Evolutionary conservation across 1,140 invertebrate species (phyloP).

Genomic region (Cyphomyrmex costatus): DNA sequence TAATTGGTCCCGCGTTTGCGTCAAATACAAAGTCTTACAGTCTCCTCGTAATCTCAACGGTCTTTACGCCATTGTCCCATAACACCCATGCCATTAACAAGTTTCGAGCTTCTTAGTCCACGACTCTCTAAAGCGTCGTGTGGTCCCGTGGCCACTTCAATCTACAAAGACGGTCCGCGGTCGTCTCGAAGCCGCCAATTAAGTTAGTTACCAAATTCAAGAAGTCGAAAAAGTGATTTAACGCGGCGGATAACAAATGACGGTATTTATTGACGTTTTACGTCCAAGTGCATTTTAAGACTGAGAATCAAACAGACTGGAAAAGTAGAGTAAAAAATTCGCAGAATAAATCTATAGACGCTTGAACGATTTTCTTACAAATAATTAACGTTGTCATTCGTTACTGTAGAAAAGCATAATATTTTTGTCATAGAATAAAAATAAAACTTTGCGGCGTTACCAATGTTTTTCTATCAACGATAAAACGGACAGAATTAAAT

Average conservation of each 20-base stretch:
- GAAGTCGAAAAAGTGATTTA: constrained; percentile 67
- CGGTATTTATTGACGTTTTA: neutral
- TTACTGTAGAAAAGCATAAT: neutral
- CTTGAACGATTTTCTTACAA: neutral
- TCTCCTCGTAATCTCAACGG: constrained; percentile 56
- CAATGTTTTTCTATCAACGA: neutral
- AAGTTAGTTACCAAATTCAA: constrained; percentile 74
- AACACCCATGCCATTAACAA: constrained; percentile 74
- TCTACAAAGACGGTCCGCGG: constrained; percentile 67
- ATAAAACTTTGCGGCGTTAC: neutral
- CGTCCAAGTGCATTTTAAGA: neutral
- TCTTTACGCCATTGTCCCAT: constrained; percentile 68
- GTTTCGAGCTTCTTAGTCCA: constrained; percentile 74
- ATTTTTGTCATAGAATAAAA: neutral
- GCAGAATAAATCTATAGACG: neutral
- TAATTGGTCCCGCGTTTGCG: constrained; percentile 51
- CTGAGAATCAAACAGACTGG: neutral
- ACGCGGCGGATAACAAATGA: constrained; percentile 1
- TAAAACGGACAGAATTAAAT: neutral
- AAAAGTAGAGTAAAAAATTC: neutral
- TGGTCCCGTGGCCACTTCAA: constrained; percentile 59
- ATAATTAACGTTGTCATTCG: neutral
- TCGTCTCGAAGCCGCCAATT: constrained; percentile 70
- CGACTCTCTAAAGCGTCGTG: constrained; percentile 66
- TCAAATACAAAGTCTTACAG: constrained; percentile 50